Conservation (phyloP, 2,888 invertebrate genomes). For the Pandemis corylana region DNA sequence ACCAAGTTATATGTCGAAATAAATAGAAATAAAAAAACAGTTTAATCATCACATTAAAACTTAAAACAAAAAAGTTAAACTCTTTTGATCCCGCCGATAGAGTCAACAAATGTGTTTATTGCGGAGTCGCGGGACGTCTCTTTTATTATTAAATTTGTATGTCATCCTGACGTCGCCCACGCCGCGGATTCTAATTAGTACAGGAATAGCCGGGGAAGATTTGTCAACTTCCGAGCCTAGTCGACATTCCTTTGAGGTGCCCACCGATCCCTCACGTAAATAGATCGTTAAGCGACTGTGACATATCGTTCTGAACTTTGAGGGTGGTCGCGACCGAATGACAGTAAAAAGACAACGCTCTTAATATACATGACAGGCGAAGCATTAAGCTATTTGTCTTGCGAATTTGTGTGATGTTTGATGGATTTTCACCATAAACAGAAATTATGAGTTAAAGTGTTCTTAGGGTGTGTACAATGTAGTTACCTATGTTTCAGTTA, state of each 20-base stretch:
- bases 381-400: constrained; percentile 40
- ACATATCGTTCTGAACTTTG: constrained; percentile 70
- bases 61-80: constrained; percentile 11
- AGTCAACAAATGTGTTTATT: constrained; percentile 65
- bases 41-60: background rate
- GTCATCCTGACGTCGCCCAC: constrained; percentile 71
- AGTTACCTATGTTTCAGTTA: too few relatives aligned
- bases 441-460: background rate
- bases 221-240: constrained; percentile 83
- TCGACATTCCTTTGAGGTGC: constrained; percentile 77
- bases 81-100: constrained; percentile 43
- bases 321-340: constrained; percentile 63
- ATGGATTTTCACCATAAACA: background rate
- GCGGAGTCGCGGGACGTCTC: constrained; percentile 51
- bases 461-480: background rate
- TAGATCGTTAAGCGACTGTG: constrained; percentile 76
- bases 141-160: constrained; percentile 58
- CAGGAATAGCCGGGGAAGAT: constrained; percentile 80
- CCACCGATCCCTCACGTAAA: constrained; percentile 67
- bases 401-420: constrained; percentile 12
- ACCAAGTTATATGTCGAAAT: too few relatives aligned
- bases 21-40: too few relatives aligned
- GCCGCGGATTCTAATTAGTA: constrained; percentile 80
- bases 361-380: constrained; percentile 42
- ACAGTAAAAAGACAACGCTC: constrained; percentile 33